phyloP scores from a whole-genome alignment of 2,113 vertebrate species.

The Turnix velox region DNA sequence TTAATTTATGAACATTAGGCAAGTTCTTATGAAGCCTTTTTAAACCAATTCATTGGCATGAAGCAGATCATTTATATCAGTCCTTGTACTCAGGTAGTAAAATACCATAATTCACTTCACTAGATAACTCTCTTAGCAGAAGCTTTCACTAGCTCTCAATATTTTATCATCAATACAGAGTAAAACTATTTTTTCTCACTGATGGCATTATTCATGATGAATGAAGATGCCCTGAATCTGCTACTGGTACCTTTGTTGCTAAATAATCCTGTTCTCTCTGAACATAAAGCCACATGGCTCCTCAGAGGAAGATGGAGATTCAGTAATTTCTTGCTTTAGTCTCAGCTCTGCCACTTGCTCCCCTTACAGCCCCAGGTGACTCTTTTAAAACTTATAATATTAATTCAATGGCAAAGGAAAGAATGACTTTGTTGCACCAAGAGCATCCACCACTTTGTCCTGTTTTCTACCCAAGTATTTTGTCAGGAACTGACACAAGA shows the following conservation, averaged over 20 bases:
- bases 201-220: conserved; percentile 31
- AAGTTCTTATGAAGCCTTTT: conserved; percentile 63
- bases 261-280: conserved; percentile 1
- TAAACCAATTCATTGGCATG: conserved; percentile 52
- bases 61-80: conserved; percentile 50
- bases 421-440: not conserved
- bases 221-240: conserved; percentile 2
- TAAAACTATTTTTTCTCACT: conserved; percentile 56
- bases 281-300: not conserved
- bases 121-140: conserved; percentile 51
- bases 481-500: not conserved
- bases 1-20: conserved; percentile 68
- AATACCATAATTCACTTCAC: conserved; percentile 59
- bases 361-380: fast-evolving
- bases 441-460: not conserved
- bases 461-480: not conserved
- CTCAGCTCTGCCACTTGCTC: not conserved
- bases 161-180: conserved; percentile 49
- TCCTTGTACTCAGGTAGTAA: conserved; percentile 60
- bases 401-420: not conserved
- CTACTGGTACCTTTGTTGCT: conserved; percentile 13
- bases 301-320: not conserved
- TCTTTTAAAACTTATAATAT: not conserved
- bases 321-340: not conserved
- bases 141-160: conserved; percentile 14